Percentiles rank a stretch among this genome's conserved stretches.
Evolutionary conservation across 2,888 invertebrate species (phyloP).

Genomic region (Ichneumoninae sp.): DNA sequence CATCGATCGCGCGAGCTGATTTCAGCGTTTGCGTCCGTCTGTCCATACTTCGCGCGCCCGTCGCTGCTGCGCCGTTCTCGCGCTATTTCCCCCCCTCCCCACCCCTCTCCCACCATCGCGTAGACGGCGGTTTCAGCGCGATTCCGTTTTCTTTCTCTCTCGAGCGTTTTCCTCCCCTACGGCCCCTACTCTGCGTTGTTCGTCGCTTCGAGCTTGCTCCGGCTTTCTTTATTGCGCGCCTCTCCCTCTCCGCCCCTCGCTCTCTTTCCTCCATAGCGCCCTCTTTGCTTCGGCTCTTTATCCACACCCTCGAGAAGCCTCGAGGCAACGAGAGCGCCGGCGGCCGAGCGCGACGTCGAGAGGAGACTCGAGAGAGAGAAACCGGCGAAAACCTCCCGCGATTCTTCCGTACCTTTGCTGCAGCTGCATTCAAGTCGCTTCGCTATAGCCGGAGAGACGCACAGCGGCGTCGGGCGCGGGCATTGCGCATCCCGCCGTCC

Average conservation of each 20-base stretch:
- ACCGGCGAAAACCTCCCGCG: slow-evolving; percentile 32
- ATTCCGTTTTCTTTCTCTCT: slow-evolving; percentile 49
- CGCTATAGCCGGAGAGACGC: slow-evolving; percentile 10
- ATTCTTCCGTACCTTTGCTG: slow-evolving; percentile 12
- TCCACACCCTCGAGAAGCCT: slow-evolving; percentile 41
- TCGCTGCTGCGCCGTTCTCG: slow-evolving; percentile 41
- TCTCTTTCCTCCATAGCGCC: background rate
- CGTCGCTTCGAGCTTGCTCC: slow-evolving; percentile 23
- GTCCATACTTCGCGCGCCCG: slow-evolving; percentile 48
- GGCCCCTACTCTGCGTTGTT: slow-evolving; percentile 1
- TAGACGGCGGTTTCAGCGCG: slow-evolving; percentile 24
- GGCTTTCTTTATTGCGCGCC: slow-evolving; percentile 3
- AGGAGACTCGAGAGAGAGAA: slow-evolving; percentile 2
- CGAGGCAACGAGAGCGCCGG: slow-evolving; percentile 7
- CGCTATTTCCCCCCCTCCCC: slow-evolving; percentile 45
- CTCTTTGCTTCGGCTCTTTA: slow-evolving; percentile 29
- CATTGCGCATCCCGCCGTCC: slow-evolving; percentile 25
- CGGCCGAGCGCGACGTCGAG: background rate
- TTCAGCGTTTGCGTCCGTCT: slow-evolving; percentile 81
- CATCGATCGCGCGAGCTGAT: slow-evolving; percentile 88
- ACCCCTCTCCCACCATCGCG: background rate
- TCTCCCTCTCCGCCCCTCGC: background rate
- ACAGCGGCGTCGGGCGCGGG: slow-evolving; percentile 8
- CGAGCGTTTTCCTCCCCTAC: slow-evolving; percentile 10
- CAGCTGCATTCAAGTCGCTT: slow-evolving; percentile 24